Percentiles rank a stretch among this genome's conserved stretches.
phyloP scores from a whole-genome alignment of 2,797 vertebrate species.

The Urocyon cinereoargenteus region DNA sequence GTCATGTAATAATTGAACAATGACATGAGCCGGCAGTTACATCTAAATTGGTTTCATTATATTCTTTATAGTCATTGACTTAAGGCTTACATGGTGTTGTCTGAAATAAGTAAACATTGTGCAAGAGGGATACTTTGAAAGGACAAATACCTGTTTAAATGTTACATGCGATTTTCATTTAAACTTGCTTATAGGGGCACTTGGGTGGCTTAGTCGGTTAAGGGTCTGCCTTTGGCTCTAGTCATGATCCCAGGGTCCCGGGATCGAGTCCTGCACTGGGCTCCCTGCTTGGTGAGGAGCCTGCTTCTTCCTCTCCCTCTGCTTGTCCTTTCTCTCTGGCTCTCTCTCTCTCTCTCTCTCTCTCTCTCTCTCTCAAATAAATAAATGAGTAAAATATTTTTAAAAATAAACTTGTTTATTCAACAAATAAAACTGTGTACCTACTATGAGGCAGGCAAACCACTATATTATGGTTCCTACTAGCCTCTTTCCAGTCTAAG shows the following conservation, averaged over 20 bases:
- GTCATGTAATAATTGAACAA: slow-evolving; percentile 26
- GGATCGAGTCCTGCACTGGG: too few relatives aligned
- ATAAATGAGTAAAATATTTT: too few relatives aligned
- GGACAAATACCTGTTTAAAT: not conserved
- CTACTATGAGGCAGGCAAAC: not conserved
- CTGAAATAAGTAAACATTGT: slow-evolving; percentile 39
- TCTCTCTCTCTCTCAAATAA: too few relatives aligned
- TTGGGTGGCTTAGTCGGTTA: too few relatives aligned
- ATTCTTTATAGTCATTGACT: slow-evolving; percentile 26
- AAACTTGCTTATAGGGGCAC: not conserved
- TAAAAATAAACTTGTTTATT: too few relatives aligned
- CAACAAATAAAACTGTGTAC: not conserved
- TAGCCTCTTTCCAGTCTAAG: not conserved
- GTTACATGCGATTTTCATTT: slow-evolving; percentile 21
- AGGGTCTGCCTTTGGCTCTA: too few relatives aligned
- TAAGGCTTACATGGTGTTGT: not conserved
- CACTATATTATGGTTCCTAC: not conserved
- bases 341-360: too few relatives aligned
- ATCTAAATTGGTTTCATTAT: not conserved
- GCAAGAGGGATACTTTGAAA: not conserved
- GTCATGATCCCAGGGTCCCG: too few relatives aligned
- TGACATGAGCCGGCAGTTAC: not conserved
- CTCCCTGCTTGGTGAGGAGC: too few relatives aligned
- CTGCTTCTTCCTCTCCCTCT: too few relatives aligned
- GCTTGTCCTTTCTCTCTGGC: too few relatives aligned